Evolutionary conservation across 2,888 invertebrate genomes (phyloP), one percentile per base, ranked within the genome.

Genomic region (Aphidius colemani): DNA sequence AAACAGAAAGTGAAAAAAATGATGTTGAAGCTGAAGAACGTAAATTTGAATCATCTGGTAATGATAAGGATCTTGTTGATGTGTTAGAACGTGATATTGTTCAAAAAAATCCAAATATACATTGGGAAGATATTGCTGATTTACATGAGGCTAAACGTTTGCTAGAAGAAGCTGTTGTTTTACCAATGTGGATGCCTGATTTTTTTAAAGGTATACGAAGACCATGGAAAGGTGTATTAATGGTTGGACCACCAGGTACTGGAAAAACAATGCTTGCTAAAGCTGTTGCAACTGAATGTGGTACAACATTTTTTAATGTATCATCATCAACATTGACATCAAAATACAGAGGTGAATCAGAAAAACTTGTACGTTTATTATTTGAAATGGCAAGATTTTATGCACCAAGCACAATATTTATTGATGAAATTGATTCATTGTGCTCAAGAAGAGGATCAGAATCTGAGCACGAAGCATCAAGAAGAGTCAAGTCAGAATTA

Each of bases 371-470:
- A 69, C 88, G 97, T 66, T 84, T 98, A 59, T 86, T 99, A 0
- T 99, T 99, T 83, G 98, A 98, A 87, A 98, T 99, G 96, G 98
- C 98, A 3, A 88, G 98, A 71, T 97, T 96, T 85, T 97, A 98
- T 86, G 97, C 98, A 64, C 98, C 98, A 6, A 95, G 95, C 77
- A 98, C 98, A 63, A 98, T 99, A 75, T 99, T 99, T 83, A 95
- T 99, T 66, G 98, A 99, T 84, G 98, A 99, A 87, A 98, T 99
- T 67, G 98, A 99, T 86, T 96, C 98, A 40, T 84, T 98, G 67
- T 98, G 98, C 81, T 96, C 96, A 13, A 89, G 95, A 69, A 88
- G 98, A 81, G 98, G 98, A 63, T 93, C 95, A 0, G 96, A 96
- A 81, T 93, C 94, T 11, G 99, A 99, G 83, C 98, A 99, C 82